Base-by-base conservation (phyloP, 2,797 vertebrate genomes). In the Taeniopygia guttata region DNA sequence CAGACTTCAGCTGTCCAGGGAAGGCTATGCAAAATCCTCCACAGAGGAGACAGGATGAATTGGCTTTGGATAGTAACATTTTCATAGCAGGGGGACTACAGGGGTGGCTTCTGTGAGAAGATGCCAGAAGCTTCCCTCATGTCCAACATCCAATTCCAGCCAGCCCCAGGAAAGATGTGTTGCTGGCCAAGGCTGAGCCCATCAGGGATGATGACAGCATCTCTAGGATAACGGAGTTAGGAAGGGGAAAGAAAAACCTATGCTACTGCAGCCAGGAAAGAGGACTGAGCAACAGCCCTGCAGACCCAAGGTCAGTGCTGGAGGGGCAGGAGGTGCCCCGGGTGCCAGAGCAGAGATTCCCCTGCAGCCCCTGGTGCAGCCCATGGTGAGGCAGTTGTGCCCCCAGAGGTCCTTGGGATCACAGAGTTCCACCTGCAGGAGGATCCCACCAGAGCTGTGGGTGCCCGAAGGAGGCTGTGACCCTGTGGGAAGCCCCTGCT, bases 401-500 rank as follows among this genome's bases (percentile, higher is more conserved):
- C 55, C 22, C 16, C 13, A 21, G n/a, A 56, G 12, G 15, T n/a
- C 40, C 46, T 6, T 25, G 46, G n/a, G n/a, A 20, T 16, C 23
- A 27, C 11, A 32, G 30, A 30, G 15, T 52, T 58, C 14, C 17
- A 26, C 16, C 38, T 30, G 45, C 16, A 34, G 38, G 29, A 38
- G 12, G 22, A n/a, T 19, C 20, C 51, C 25, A 40, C 2, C 11
- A 4, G n/a, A 66, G 21, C 12, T 16, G 21, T 21, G 52, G 7
- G 10, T 67, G 14, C 3, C 77, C 14, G 9, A 34, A 21, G n/a
- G 15, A 59, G 46, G 21, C 30, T 67, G n/a, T 54, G 34, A 23
- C 12, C 13, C 30, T 16, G 4, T 29, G 59, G 38, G 45, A 58
- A 58, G 23, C 11, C 29, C 1, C 3, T 1, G 0, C 38, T 45